Evolutionary conservation across 2,113 vertebrate genomes (phyloP).

Genomic region (Pyxicephalus adspersus): DNA sequence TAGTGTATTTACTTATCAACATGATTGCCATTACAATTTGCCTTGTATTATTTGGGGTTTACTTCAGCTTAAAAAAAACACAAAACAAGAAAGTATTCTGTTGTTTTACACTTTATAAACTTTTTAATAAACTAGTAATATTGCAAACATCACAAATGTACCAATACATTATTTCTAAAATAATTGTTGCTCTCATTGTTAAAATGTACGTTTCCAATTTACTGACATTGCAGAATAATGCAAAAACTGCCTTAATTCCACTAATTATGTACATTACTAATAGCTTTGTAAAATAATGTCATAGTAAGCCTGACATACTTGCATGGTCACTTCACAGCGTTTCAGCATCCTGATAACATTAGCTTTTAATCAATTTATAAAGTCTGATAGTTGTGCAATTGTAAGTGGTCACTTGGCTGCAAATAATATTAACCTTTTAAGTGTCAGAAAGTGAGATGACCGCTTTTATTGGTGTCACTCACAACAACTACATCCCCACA

Average conservation of each 20-base stretch:
- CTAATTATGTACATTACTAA: neutral
- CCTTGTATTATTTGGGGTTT: no score
- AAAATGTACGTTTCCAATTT: neutral
- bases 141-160: neutral
- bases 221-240: neutral
- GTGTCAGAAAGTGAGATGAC: slow-evolving; percentile 39
- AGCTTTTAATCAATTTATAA: slow-evolving; percentile 1
- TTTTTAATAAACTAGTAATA: no score
- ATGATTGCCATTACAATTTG: no score
- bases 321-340: neutral
- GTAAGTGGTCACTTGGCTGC: slow-evolving; percentile 20
- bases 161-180: neutral
- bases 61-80: no score
- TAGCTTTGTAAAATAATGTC: neutral
- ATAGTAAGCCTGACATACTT: neutral
- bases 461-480: slow-evolving; percentile 54
- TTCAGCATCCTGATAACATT: neutral
- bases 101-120: no score
- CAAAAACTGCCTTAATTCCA: neutral
- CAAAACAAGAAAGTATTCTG: no score
- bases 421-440: slow-evolving; percentile 47
- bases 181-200: neutral
- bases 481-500: slow-evolving; percentile 50
- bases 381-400: slow-evolving; percentile 19
- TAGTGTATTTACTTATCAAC: no score